Percentiles rank a stretch among this genome's conserved stretches.
Evolutionary conservation across 2,888 invertebrate species (phyloP).

Genomic region (Argyresthia albistria): DNA sequence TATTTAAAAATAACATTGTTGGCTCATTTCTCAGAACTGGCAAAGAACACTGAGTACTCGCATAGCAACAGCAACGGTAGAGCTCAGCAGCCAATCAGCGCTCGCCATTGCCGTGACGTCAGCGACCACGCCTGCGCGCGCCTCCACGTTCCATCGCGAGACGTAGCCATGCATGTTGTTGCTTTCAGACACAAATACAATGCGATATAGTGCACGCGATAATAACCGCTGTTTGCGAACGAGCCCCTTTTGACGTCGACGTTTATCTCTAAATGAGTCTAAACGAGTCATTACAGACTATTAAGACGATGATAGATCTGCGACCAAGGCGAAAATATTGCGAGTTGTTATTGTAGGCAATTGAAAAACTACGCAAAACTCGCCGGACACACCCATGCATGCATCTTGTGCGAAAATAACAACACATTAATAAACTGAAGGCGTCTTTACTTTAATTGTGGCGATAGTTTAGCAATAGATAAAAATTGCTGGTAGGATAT

Average conservation of each 20-base stretch:
- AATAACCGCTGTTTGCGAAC: slow-evolving; percentile 28
- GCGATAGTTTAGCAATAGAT: too few species aligned
- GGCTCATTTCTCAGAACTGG: slow-evolving; percentile 41
- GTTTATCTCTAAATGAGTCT: background rate
- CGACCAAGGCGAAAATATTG: too few species aligned
- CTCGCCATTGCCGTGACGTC: slow-evolving; percentile 48
- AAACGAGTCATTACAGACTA: background rate
- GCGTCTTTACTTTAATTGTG: too few species aligned
- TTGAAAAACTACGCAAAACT: too few species aligned
- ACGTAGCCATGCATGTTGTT: slow-evolving; percentile 47
- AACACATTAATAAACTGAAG: too few species aligned
- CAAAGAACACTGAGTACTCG: slow-evolving; percentile 20
- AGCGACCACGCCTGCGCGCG: slow-evolving; percentile 70
- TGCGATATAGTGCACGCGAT: slow-evolving; percentile 18
- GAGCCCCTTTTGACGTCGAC: slow-evolving; percentile 1
- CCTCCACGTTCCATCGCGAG: slow-evolving; percentile 28
- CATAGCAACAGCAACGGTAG: slow-evolving; percentile 68
- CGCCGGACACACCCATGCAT: too few species aligned
- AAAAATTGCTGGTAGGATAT: too few species aligned
- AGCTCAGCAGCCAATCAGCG: slow-evolving; percentile 51
- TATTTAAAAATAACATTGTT: slow-evolving; percentile 33
- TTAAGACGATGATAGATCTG: background rate
- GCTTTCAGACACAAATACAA: slow-evolving; percentile 3
- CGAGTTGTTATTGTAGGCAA: too few species aligned
- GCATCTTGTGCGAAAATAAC: too few species aligned